phyloP scores from a whole-genome alignment of 30 jellyfish, hydroid and myxozoan genomes.

The Mastigias papua region DNA sequence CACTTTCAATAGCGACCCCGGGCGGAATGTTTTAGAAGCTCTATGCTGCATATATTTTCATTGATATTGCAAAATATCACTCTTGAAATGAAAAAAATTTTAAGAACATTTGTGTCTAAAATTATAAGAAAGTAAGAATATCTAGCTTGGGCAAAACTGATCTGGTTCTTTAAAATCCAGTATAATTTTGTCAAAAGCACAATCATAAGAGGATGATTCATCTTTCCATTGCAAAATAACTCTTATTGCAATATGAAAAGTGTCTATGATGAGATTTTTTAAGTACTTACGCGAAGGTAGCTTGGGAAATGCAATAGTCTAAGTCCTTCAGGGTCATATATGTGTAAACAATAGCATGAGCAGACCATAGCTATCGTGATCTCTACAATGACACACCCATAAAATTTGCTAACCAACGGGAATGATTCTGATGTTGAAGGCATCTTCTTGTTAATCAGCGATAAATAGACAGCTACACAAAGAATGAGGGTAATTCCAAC shows the following conservation, averaged over 20 bases:
- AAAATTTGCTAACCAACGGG: constrained; percentile 79
- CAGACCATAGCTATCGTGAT: constrained; percentile 86
- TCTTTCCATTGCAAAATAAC: background rate
- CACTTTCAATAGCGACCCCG: too few relatives aligned
- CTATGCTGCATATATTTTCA: too few relatives aligned
- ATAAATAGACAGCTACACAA: constrained; percentile 83
- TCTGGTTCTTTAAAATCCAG: too few relatives aligned
- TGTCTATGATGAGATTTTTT: background rate
- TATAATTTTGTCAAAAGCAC: too few relatives aligned
- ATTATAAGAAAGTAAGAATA: too few relatives aligned
- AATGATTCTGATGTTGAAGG: constrained; percentile 85
- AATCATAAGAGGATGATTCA: too few relatives aligned
- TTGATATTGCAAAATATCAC: too few relatives aligned
- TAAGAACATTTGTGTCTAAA: too few relatives aligned
- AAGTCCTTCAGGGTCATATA: constrained; percentile 90
- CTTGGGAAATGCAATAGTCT: constrained; percentile 67
- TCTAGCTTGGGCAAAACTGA: too few relatives aligned
- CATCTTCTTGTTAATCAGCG: constrained; percentile 82
- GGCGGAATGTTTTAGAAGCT: too few relatives aligned
- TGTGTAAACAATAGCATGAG: constrained; percentile 84
- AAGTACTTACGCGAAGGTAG: constrained; percentile 69
- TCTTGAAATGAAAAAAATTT: too few relatives aligned
- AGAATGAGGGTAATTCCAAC: constrained; percentile 86
- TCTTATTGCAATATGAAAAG: background rate
- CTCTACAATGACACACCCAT: constrained; percentile 85